phyloP scores from a whole-genome alignment of 1,140 invertebrate genomes.

The Diorhabda elongata region DNA sequence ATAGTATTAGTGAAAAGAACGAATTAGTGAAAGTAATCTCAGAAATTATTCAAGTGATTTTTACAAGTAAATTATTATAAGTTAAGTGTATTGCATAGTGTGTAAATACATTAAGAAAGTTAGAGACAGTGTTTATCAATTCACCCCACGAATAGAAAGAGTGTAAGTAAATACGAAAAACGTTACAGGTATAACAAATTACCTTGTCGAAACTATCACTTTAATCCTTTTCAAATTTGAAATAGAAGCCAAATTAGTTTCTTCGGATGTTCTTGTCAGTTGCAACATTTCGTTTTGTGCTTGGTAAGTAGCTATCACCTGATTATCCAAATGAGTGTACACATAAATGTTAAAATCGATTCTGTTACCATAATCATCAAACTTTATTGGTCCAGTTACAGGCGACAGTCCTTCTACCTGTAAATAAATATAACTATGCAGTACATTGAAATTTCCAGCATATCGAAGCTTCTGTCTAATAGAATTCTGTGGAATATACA shows the following conservation, averaged over 20 bases:
- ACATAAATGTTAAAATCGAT: conserved; percentile 9
- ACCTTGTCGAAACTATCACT: conserved; percentile 15
- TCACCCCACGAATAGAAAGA: no score
- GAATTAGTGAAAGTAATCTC: no score
- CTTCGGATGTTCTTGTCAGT: conserved; percentile 4
- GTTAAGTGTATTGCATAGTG: no score
- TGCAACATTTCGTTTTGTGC: conserved; percentile 8
- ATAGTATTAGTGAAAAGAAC: no score
- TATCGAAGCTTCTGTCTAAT: no score
- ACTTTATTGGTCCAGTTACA: conserved; percentile 11
- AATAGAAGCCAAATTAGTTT: conserved; percentile 1
- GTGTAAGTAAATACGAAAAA: no score
- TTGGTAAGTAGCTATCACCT: background rate
- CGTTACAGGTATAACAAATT: background rate
- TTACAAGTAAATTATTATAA: no score
- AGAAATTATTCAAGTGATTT: no score
- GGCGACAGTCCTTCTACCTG: conserved; percentile 1
- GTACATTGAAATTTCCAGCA: no score
- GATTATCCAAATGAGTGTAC: conserved; percentile 3
- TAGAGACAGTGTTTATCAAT: no score
- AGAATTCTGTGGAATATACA: no score
- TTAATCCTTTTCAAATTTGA: conserved; percentile 9
- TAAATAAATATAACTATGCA: background rate
- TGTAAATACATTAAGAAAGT: no score
- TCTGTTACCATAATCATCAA: conserved; percentile 14